Conservation (phyloP, 2,113 vertebrate species). For the Glaucomys volans region DNA sequence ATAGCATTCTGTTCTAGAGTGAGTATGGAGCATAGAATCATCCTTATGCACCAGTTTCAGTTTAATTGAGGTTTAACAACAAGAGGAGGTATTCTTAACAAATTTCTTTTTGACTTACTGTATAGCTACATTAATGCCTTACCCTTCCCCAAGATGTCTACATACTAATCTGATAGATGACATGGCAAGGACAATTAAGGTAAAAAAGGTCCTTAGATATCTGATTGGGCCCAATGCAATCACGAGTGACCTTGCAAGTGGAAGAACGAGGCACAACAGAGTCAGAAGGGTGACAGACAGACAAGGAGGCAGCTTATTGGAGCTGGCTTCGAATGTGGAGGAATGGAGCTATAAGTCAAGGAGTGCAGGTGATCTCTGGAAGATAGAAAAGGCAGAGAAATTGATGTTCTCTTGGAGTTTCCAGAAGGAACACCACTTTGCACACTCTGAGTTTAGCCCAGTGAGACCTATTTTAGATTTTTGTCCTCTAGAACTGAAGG, state of each 20-base stretch:
- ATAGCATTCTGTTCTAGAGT: background rate
- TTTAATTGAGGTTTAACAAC: background rate
- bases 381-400: background rate
- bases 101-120: background rate
- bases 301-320: background rate
- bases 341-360: background rate
- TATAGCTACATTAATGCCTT: background rate
- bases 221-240: background rate
- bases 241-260: background rate
- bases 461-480: conserved; percentile 7
- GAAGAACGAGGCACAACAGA: background rate
- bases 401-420: background rate
- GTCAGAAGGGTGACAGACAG: background rate
- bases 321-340: background rate
- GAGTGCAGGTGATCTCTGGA: background rate
- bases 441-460: background rate
- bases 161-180: background rate
- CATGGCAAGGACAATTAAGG: background rate
- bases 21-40: background rate
- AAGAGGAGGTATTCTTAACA: background rate
- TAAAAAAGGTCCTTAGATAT: background rate
- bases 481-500: background rate
- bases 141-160: background rate
- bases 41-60: background rate
- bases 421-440: background rate